Base-by-base conservation (phyloP, 2,888 invertebrate genomes). In the Ptychoptera contaminata region DNA sequence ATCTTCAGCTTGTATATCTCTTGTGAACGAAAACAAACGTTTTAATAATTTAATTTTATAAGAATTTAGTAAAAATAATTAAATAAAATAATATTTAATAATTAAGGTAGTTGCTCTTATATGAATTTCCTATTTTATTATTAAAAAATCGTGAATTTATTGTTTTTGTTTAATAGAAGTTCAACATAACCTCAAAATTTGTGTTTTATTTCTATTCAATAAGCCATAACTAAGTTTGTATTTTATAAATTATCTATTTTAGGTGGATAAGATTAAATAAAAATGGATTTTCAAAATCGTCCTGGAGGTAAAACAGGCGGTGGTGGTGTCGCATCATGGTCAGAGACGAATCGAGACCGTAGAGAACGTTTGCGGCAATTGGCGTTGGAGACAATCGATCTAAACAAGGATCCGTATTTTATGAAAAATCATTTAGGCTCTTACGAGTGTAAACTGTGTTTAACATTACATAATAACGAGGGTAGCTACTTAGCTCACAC, bases 341-440 rank as follows among this genome's bases (percentile, higher is more conserved):
- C 96, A 0, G 98, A 99, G 69, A 88, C 91, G 50, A 98, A 98
- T 67, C 74, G 96, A 45, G 98, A 99, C 61, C 77, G 98, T 35
- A 76, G 96, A 51, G 97, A 98, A 65, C 78, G 97, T 45, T 76
- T 97, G 29, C 77, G 97, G 10, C 96, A 96, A 65, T 74, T 98
- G 40, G 98, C 98, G 16, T 69, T 98, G 46, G 98, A 98, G 64
- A 98, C 98, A 0, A 99, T 99, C 48, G 98, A 98, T 65, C 72
- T 98, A 16, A 92, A 94, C 61, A 99, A 99, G 67, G 98, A 98
- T 76, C 98, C 98, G 0, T 98, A 99, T 77, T 98, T 98, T 74
- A 99, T 99, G 98, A 94, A 96, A 77, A 99, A 98, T 71, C 98
- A 98, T 70, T 73, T 96, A 54, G 94, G 86, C 1, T 93, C 97